Base-by-base conservation (phyloP, 2,888 invertebrate genomes). In the Melieria picta region DNA sequence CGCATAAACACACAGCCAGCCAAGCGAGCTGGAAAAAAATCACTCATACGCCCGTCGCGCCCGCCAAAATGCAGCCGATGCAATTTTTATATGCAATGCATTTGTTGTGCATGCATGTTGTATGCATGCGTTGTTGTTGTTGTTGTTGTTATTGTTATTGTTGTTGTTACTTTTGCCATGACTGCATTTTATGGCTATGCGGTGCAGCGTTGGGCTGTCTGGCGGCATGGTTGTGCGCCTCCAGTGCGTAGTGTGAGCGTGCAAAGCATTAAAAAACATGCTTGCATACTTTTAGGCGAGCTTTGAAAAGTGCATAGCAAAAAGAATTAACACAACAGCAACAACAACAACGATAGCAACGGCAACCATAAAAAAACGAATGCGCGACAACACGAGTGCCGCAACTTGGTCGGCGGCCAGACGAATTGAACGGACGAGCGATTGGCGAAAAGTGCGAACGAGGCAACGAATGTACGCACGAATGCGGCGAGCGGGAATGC, bases 201-300 rank as follows among this genome's bases (percentile, higher is more conserved):
- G 30, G 2, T 30, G 30, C 30, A 30, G 30, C 30, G 30, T 2
- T 30, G 30, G 30, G 30, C 30, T 3, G 30, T 30, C 30, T 30
- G 30, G 30, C 30, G 30, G 30, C 30, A 30, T 30, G 30, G 30
- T 30, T 30, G 30, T 30, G 30, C 2, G 30, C 2, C 1, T 30
- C 30, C 30, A 30, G 30, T 30, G 30, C 30, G 30, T 0, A 30
- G 30, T 30, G 10, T 66, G 7, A 9, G 16, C 45, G 13, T 43
- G 45, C 52, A 50, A 52, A 52, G 52, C 52, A 52, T 52, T n/a
- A 52, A 52, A 52, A 9, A n/a, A 52, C 6, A 9, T 50, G 11
- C 50, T 7, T 52, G 52, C 52, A 52, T 52, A 52, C 52, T 52
- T 52, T 52, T 52, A 52, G 52, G 52, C 5, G 52, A 7, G 52